These are phyloP conservation scores for Anser cygnoides DNA, from an alignment of 2,113 vertebrate species.

Conservation along the genomic window DNA sequence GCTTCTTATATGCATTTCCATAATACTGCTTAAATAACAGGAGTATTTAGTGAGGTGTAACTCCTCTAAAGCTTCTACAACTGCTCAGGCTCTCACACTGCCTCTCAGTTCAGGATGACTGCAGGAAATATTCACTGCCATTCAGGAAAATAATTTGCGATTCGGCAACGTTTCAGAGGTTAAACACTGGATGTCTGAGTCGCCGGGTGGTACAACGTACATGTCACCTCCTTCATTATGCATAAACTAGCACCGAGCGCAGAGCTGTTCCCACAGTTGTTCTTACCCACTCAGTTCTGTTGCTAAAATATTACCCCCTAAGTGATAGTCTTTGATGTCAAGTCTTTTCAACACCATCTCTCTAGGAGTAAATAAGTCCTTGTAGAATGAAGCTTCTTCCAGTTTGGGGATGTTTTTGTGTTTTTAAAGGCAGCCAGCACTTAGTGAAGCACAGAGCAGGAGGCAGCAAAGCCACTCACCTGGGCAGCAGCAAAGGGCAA, in stretches of 20 bases:
- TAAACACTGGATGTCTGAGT: conserved; percentile 58
- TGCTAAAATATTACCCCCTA: conserved; percentile 75
- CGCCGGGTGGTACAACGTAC: conserved; percentile 51
- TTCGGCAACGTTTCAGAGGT: conserved; percentile 51
- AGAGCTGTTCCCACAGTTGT: conserved; percentile 71
- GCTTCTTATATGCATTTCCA: not conserved
- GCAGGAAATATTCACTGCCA: not conserved
- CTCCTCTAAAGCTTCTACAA: not conserved
- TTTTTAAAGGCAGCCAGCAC: not conserved
- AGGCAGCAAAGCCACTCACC: conserved; percentile 28
- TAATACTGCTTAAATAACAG: not conserved
- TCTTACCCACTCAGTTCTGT: conserved; percentile 75
- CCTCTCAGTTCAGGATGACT: not conserved
- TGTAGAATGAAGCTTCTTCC: conserved; percentile 57
- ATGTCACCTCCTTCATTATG: conserved; percentile 71
- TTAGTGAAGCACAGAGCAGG: conserved; percentile 12
- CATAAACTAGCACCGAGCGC: conserved; percentile 60
- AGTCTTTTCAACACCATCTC: conserved; percentile 74
- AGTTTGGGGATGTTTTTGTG: conserved; percentile 46
- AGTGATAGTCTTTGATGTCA: conserved; percentile 75
- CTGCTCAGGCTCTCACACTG: not conserved
- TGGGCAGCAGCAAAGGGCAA: conserved; percentile 28
- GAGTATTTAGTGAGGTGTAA: not conserved
- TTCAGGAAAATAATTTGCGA: conserved; percentile 49
- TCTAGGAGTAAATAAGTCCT: conserved; percentile 73